Evolutionary conservation across 2,888 invertebrate species (phyloP).

Genomic region (Marronus borbonicus): DNA sequence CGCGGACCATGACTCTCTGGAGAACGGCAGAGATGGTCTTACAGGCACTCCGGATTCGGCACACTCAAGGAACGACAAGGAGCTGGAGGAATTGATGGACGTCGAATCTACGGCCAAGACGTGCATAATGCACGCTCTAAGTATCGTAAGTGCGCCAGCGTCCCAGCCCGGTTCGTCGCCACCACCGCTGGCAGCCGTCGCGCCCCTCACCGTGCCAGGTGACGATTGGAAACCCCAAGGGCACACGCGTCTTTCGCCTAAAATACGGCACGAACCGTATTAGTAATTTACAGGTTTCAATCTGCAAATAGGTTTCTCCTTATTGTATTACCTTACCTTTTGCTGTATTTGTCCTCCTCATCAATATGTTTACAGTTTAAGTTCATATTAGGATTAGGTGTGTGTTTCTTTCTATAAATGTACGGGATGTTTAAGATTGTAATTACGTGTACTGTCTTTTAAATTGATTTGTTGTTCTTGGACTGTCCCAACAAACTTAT

Average conservation of each 20-base stretch:
- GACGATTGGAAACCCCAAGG: slow-evolving; percentile 67
- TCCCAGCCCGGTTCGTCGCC: slow-evolving; percentile 65
- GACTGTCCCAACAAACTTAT: no score
- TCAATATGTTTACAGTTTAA: slow-evolving; percentile 33
- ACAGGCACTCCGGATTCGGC: slow-evolving; percentile 72
- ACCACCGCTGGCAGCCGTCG: slow-evolving; percentile 67
- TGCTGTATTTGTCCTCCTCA: slow-evolving; percentile 25
- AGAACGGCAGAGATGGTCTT: slow-evolving; percentile 71
- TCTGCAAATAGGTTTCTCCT: slow-evolving; percentile 32
- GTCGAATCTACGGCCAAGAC: slow-evolving; percentile 71
- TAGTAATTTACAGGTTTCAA: slow-evolving; percentile 56
- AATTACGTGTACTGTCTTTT: not conserved
- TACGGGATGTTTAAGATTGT: slow-evolving; percentile 26
- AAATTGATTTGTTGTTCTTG: no score
- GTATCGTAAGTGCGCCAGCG: slow-evolving; percentile 72
- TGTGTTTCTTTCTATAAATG: slow-evolving; percentile 33
- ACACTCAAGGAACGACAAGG: slow-evolving; percentile 73
- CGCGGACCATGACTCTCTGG: slow-evolving; percentile 69
- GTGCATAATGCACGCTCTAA: slow-evolving; percentile 74
- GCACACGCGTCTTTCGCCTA: slow-evolving; percentile 66
- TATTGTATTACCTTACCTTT: slow-evolving; percentile 21
- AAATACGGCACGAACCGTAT: slow-evolving; percentile 66
- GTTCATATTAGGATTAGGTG: slow-evolving; percentile 24
- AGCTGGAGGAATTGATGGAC: slow-evolving; percentile 72
- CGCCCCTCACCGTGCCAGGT: slow-evolving; percentile 63